Evolutionary conservation across 2,797 vertebrate species (phyloP).

Genomic region (Eidolon dupreanum): DNA sequence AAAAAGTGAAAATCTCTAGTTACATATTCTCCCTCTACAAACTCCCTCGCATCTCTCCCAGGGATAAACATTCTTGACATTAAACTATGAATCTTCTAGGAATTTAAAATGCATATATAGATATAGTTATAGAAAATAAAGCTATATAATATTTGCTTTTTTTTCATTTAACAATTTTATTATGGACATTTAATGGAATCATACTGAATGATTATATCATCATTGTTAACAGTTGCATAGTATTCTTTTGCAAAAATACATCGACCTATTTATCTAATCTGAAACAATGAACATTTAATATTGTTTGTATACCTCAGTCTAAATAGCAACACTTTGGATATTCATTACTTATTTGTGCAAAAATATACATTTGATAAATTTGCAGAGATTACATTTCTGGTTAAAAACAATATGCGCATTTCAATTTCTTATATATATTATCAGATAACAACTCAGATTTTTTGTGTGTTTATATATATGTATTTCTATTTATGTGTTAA

Average conservation of each 20-base stretch:
- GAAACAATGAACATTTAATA: background rate
- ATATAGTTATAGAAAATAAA: background rate
- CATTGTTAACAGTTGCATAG: background rate
- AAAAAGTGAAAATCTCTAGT: background rate
- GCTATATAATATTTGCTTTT: background rate
- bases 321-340: background rate
- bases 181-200: background rate
- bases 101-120: conserved; percentile 10
- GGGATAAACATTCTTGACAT: background rate
- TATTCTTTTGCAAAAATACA: background rate
- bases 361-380: background rate
- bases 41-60: background rate
- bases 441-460: no score
- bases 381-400: background rate
- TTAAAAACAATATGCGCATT: background rate
- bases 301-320: background rate
- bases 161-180: conserved; percentile 42
- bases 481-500: background rate
- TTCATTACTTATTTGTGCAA: background rate
- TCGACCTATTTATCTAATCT: background rate
- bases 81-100: background rate
- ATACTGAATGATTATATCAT: background rate
- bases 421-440: background rate
- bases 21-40: background rate
- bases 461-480: background rate